Evolutionary conservation across 2,113 vertebrate genomes (phyloP).

Genomic region (Egretta garzetta): DNA sequence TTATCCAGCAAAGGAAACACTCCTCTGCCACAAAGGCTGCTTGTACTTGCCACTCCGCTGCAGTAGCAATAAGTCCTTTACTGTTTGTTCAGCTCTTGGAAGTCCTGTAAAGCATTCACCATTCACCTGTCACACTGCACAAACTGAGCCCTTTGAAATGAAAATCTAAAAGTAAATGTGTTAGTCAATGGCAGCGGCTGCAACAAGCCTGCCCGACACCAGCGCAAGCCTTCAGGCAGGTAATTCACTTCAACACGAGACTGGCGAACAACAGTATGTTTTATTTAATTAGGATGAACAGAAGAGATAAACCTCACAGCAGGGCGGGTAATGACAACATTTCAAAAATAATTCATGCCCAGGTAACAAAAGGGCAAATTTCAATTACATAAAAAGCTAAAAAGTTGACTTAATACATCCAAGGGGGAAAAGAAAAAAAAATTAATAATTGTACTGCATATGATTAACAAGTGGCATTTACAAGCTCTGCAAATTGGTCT

Average conservation of each 20-base stretch:
- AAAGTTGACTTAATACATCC: conserved; percentile 52
- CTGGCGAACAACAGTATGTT: conserved; percentile 71
- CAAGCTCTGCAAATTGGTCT: conserved; percentile 35
- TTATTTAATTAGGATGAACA: conserved; percentile 81
- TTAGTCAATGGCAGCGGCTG: conserved; percentile 11
- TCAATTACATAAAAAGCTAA: conserved; percentile 73
- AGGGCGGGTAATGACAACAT: conserved; percentile 67
- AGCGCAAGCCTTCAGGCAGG: conserved; percentile 69
- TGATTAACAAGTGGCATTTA: conserved; percentile 63
- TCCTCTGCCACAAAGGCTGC: conserved; percentile 6
- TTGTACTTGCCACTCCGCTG: neutral
- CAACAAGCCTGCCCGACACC: conserved; percentile 2
- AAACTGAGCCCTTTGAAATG: conserved; percentile 65
- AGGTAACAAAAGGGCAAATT: conserved; percentile 77
- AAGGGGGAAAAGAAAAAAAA: neutral
- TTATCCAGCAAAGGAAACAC: neutral
- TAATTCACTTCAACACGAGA: conserved; percentile 61
- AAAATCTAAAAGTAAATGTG: conserved; percentile 55
- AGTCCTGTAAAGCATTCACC: conserved; percentile 58
- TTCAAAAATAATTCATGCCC: conserved; percentile 76
- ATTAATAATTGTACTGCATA: neutral
- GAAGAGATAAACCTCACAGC: conserved; percentile 80
- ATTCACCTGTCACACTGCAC: conserved; percentile 56
- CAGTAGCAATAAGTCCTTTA: conserved; percentile 29
- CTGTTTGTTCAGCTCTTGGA: conserved; percentile 65